phyloP scores from a whole-genome alignment of 2,888 invertebrate genomes.

The Polyommatus iphigenia region DNA sequence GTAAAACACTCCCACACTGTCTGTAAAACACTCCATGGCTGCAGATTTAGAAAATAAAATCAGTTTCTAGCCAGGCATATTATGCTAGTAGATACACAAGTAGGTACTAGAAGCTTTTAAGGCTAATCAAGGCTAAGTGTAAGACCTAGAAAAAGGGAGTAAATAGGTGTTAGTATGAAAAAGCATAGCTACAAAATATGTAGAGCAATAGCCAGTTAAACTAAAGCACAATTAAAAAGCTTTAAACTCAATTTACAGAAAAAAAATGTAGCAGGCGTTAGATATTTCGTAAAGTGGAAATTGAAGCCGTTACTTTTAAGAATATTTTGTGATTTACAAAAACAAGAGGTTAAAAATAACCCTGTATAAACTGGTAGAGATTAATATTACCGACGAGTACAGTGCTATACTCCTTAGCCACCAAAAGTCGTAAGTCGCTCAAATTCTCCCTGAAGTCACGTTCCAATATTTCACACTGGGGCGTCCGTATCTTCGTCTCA shows the following conservation, averaged over 20 bases:
- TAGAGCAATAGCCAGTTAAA: neutral
- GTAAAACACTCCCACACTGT: too few relatives aligned
- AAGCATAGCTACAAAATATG: neutral
- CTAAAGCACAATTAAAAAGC: neutral
- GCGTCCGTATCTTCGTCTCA: slow-evolving; percentile 76
- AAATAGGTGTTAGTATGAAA: neutral
- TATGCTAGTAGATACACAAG: too few relatives aligned
- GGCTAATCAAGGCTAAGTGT: too few relatives aligned
- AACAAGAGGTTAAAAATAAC: neutral
- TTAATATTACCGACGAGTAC: slow-evolving; percentile 71
- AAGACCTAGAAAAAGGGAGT: too few relatives aligned
- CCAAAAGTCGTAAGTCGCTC: slow-evolving; percentile 78
- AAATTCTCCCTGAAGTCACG: slow-evolving; percentile 76
- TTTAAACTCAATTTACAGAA: neutral
- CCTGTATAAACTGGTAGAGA: neutral
- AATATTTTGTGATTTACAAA: neutral
- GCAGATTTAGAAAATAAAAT: too few relatives aligned
- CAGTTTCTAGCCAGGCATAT: neutral
- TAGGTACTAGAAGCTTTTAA: neutral
- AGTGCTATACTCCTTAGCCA: slow-evolving; percentile 81
- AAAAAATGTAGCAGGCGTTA: neutral
- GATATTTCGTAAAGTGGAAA: neutral
- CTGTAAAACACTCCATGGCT: neutral
- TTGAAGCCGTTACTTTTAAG: neutral
- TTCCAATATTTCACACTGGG: slow-evolving; percentile 71